Base-by-base conservation (phyloP, 2,797 vertebrate genomes). In the Tokudaia tokunoshimensis region DNA sequence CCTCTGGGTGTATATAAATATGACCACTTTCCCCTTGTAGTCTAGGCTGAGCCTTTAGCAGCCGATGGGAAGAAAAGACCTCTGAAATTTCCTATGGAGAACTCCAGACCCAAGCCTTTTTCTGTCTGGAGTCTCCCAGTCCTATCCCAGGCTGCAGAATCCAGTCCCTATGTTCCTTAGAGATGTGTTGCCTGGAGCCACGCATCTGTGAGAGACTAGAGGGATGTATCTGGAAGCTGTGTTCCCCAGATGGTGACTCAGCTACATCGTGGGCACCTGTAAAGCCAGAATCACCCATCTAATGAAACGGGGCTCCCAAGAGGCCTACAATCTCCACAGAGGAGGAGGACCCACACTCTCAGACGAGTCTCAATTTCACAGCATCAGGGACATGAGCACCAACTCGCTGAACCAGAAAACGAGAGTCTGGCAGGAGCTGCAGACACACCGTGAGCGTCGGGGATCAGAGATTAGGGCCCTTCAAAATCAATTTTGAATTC, bases 401-500 rank as follows among this genome's bases (percentile, higher is more conserved):
- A 98, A 97, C 29, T 97, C 97, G 8, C 97, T 98, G 98, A 99
- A 98, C 98, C 93, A 94, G 98, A 99, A 99, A 98, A 67, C 97
- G 95, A 91, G 98, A 98, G 98, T 98, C 98, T 98, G 98, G 98
- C 98, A 96, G 98, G 98, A 98, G 98, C 90, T 81, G 98, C 97
- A 98, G 98, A 98, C 98, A 98, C 98, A 98, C 97, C 98, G 93
- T 87, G 97, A 98, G 98, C 97, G 97, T 98, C 98, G 98, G 98
- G 98, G 98, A 98, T 98, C 97, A 92, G 98, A 98, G 98, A 99
- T 98, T 98, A 99, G 98, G 98, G 97, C 95, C 97, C 98, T 98
- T 98, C 98, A 98, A 98, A 99, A 99, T 98, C 98, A 98, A 98
- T 99, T 99, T 98, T 98, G 97, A 98, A 98, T 98, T 98, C 98